Evolutionary conservation across 1,140 invertebrate genomes (phyloP), one percentile per base, ranked within the genome.

Genomic region (Ceratosolen solmsi): DNA sequence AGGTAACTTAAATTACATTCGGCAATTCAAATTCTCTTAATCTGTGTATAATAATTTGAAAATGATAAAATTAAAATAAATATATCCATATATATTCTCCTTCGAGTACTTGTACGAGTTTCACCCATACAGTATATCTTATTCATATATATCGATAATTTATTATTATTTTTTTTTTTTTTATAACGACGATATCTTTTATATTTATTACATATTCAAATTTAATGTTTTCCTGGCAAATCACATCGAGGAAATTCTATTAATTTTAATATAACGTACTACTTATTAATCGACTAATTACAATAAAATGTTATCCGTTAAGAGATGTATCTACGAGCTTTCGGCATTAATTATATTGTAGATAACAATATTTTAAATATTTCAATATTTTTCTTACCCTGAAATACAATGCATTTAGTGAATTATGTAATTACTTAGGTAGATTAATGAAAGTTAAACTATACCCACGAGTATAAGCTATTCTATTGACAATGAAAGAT

Each of bases 341-440:
- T 60, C 25, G 25, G 25, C 9, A n/a, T 60, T 65, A 65, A 65
- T 65, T n/a, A n/a, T n/a, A n/a, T n/a, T n/a, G n/a, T n/a, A 22
- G 30, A 65, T 15, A 36, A 65, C 60, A 65, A 65, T 65, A 1
- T 65, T 65, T 36, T 17, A 65, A 65, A 17, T 65, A 20, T 65
- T 65, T 36, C 60, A 65, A 30, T 36, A 36, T 65, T 65, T 36
- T n/a, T n/a, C n/a, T 36, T 65, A 65, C 60, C 60, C 60, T 65
- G 60, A 11, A 65, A 36, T 65, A 65, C 60, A 65, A 65, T 36
- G 9, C n/a, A 2, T 30, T 60, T 60, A 60, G 9, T 13, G 0
- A 30, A 60, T 7, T 60, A 13, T 60, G 25, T 60, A n/a, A n/a
- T n/a, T n/a, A n/a, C n/a, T n/a, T n/a, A n/a, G n/a, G n/a, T n/a